Evolutionary conservation across 1,140 invertebrate genomes (phyloP).

Genomic region (Papilio aristodemus): DNA sequence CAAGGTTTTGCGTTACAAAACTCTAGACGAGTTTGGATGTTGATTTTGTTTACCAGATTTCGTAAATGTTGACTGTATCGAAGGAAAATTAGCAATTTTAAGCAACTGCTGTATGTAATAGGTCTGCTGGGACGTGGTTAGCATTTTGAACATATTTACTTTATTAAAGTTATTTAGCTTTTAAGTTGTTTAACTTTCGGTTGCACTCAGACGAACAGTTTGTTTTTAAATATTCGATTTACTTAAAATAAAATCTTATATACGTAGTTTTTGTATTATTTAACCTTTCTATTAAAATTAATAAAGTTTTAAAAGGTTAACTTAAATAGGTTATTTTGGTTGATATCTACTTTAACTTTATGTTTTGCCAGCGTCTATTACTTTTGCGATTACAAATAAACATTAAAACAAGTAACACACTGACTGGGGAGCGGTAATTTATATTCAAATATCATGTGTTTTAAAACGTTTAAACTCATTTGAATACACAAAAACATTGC

Average conservation of each 20-base stretch:
- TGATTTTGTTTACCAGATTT: neutral
- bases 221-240: slow-evolving; percentile 16
- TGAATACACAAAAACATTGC: neutral
- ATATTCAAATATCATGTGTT: neutral
- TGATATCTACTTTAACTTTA: too few species aligned
- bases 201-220: slow-evolving; percentile 9
- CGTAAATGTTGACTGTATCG: neutral
- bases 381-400: too few species aligned
- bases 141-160: slow-evolving; percentile 12
- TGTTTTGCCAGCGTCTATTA: too few species aligned
- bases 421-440: too few species aligned
- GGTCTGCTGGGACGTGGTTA: neutral
- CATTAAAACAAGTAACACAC: too few species aligned
- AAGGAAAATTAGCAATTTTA: slow-evolving; percentile 1
- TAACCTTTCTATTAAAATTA: too few species aligned
- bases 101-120: slow-evolving; percentile 12
- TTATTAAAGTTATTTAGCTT: slow-evolving; percentile 8
- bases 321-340: neutral
- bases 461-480: neutral
- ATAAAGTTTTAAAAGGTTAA: neutral
- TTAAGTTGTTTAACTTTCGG: neutral
- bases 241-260: neutral
- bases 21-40: neutral
- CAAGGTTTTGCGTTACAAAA: neutral
- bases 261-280: too few species aligned